Evolutionary conservation across 2,888 invertebrate genomes (phyloP).

Genomic region (Pterostichus madidus): DNA sequence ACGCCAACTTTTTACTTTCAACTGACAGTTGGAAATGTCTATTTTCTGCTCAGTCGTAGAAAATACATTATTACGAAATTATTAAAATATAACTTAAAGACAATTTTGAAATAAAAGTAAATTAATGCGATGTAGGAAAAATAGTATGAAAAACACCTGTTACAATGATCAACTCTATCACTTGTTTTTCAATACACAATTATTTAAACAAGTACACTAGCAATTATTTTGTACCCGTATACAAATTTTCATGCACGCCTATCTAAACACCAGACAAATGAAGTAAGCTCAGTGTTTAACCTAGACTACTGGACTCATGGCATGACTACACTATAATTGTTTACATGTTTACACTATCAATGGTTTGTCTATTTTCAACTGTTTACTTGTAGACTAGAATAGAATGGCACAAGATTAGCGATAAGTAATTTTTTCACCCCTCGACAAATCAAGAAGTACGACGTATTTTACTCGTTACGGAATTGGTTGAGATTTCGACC

Average conservation of each 20-base stretch:
- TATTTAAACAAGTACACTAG: too few relatives aligned
- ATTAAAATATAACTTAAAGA: too few relatives aligned
- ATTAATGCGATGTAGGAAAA: too few relatives aligned
- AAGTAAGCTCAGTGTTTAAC: conserved; percentile 33
- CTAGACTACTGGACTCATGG: conserved; percentile 32
- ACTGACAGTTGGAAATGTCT: too few relatives aligned
- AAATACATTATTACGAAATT: too few relatives aligned
- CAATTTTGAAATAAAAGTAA: too few relatives aligned
- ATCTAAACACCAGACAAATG: conserved; percentile 10
- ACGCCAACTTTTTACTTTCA: too few relatives aligned
- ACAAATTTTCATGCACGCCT: not conserved
- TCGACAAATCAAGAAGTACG: conserved; percentile 10
- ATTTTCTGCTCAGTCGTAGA: too few relatives aligned
- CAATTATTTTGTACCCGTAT: too few relatives aligned
- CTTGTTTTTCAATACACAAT: not conserved
- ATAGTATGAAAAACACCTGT: too few relatives aligned
- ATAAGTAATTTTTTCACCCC: conserved; percentile 7
- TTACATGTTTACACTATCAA: conserved; percentile 23
- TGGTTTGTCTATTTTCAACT: conserved; percentile 7
- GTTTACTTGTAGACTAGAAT: not conserved
- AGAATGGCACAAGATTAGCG: not conserved
- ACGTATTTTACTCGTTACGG: not conserved
- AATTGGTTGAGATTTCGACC: conserved; percentile 38
- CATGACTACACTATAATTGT: conserved; percentile 13
- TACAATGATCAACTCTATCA: too few relatives aligned